Base-by-base conservation (phyloP, 2,113 vertebrate genomes). In the Trichechus manatus region DNA sequence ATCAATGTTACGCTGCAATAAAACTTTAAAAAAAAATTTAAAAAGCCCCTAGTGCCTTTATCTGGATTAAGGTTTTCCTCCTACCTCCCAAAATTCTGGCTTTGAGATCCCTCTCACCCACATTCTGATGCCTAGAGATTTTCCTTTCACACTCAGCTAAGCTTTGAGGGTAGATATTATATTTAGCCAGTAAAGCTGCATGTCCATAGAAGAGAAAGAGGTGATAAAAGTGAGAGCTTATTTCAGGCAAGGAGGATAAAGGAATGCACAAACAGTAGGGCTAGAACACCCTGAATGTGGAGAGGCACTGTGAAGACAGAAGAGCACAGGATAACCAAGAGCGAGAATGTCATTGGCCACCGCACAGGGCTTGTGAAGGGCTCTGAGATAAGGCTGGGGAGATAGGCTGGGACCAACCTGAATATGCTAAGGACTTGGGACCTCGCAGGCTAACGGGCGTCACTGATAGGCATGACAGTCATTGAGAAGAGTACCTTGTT, bases 301-400 rank as follows among this genome's bases (percentile, higher is more conserved):
- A 63, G 22, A 77, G n/a, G 56, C 29, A 19, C 36, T 2, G 22
- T 6, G 23, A 10, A 53, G 44, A 23, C 36, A 33, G 61, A 85
- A 50, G 22, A 53, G 70, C 15, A 42, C 4, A 1, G 0, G 2
- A 7, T 1, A 11, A 44, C 33, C 7, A 63, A 63, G 33, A 44
- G 29, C 59, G 27, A 78, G 27, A 23, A 56, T 1, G 42, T 53
- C 53, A 42, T 77, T 8, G 77, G 64, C n/a, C 89, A 87, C 11
- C 0, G 3, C 66, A 13, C 23, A 19, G 3, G 22, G 3, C 29
- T 7, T 2, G 36, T 31, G 39, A 61, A 39, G 59, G 29, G 9
- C 31, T 59, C 13, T 10, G 66, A 86, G 42, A 68, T 14, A 36
- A 75, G 29, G 17, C 17, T 74, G 79, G 36, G 42, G 42, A 64